These are phyloP conservation scores for Bombus affinis DNA, from an alignment of 1,140 invertebrate genomes.

Conservation along the genomic window DNA sequence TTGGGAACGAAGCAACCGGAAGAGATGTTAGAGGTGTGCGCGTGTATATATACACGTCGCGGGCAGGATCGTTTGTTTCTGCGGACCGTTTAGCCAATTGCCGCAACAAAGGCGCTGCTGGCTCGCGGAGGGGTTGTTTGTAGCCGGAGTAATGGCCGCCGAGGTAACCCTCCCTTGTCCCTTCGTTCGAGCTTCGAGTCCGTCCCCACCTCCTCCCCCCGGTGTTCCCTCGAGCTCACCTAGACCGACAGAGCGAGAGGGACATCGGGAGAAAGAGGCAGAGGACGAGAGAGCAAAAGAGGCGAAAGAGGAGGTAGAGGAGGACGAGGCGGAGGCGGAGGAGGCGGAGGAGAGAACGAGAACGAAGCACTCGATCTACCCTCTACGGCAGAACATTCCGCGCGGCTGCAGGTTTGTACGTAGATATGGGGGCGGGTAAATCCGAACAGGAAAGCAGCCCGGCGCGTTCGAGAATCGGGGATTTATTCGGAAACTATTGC, in stretches of 20 bases:
- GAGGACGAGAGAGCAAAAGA: slow-evolving; percentile 20
- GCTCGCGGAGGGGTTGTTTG: slow-evolving; percentile 79
- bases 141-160: slow-evolving; percentile 80
- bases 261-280: neutral
- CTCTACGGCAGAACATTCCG: slow-evolving; percentile 63
- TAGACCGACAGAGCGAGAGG: neutral
- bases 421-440: slow-evolving; percentile 75
- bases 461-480: slow-evolving; percentile 77
- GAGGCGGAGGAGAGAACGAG: neutral
- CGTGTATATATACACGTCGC: slow-evolving; percentile 28
- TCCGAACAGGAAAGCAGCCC: slow-evolving; percentile 75
- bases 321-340: neutral
- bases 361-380: slow-evolving; percentile 64
- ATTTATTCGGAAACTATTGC: slow-evolving; percentile 82
- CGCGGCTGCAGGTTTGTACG: slow-evolving; percentile 65
- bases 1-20: neutral
- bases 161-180: slow-evolving; percentile 63
- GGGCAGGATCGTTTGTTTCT: slow-evolving; percentile 70
- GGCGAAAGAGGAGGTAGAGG: slow-evolving; percentile 15
- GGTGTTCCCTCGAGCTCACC: slow-evolving; percentile 18
- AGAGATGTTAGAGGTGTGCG: neutral
- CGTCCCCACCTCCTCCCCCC: slow-evolving; percentile 25
- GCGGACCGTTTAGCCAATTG: slow-evolving; percentile 79
- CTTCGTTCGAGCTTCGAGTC: slow-evolving; percentile 53
- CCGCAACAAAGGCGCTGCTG: slow-evolving; percentile 77